Evolutionary conservation across 2,113 vertebrate species (phyloP), one percentile per base, ranked within the genome.

Genomic region (Oreochromis niloticus): DNA sequence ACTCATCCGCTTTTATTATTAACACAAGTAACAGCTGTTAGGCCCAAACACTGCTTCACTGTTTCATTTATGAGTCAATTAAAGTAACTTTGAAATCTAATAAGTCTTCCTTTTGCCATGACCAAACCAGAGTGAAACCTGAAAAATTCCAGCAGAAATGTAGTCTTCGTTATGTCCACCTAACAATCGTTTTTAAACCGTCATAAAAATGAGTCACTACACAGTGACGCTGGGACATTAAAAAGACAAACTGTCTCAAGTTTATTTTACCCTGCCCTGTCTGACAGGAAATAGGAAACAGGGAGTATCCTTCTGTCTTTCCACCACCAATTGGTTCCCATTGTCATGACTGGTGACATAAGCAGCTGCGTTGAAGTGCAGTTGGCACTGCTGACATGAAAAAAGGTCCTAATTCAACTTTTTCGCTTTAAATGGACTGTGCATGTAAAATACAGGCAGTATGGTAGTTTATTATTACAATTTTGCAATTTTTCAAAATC

Each of bases 251-350:
- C 13, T 41, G 36, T 41, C 17, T 48, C 10, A 41, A 80, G 71
- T 80, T 81, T 83, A 52, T 78, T 81, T 39, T 78, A n/a, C 75
- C 50, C 55, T 63, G 82, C 54, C 57, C 56, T 63, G 80, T 87
- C 82, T 39, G 50, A 85, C 73, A 86, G 93, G 94, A 95, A 94
- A 90, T 66, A 92, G 93, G 93, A 94, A 92, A 83, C 57, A 85
- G 90, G 93, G 92, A 92, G 91, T 87, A 73, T 91, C 84, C 93
- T 88, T 73, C 63, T 66, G 82, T 89, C 91, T 92, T 92, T 90
- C 91, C 87, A 85, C 48, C 68, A 85, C 48, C 30, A 3, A 92
- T 16, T 87, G 81, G 84, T 91, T 94, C 89, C 91, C 86, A 93
- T 82, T 88, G 89, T 91, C 86, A 83, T 68, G 36, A 73, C n/a